phyloP scores from a whole-genome alignment of 1,140 invertebrate genomes.

The Lutraria rhynchaena region DNA sequence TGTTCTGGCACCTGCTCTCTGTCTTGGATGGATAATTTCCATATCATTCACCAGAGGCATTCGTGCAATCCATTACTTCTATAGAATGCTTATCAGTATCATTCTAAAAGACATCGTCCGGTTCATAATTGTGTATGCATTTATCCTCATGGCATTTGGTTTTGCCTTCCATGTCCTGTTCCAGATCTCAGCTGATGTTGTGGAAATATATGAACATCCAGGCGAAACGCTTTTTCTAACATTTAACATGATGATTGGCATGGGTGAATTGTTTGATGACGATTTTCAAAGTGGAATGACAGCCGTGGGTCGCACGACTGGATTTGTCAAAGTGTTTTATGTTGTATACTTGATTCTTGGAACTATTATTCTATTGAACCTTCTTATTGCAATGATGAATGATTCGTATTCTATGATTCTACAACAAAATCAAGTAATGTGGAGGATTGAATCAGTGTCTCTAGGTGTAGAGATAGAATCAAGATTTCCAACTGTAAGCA shows the following conservation, averaged over 20 bases:
- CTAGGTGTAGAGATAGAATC: slow-evolving; percentile 75
- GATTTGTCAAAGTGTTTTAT: slow-evolving; percentile 71
- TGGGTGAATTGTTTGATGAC: slow-evolving; percentile 72
- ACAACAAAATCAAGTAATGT: slow-evolving; percentile 63
- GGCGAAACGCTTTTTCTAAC: slow-evolving; percentile 71
- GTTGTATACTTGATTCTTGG: slow-evolving; percentile 74
- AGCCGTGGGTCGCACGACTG: slow-evolving; percentile 52
- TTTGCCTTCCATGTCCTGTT: slow-evolving; percentile 75
- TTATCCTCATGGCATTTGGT: slow-evolving; percentile 75
- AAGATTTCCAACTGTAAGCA: slow-evolving; percentile 55
- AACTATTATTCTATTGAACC: slow-evolving; percentile 76
- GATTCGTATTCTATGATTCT: slow-evolving; percentile 76
- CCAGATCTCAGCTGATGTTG: slow-evolving; percentile 62
- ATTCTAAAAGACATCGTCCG: slow-evolving; percentile 73
- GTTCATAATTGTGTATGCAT: slow-evolving; percentile 77
- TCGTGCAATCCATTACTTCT: slow-evolving; percentile 77
- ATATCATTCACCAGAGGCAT: slow-evolving; percentile 77
- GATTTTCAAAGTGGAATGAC: slow-evolving; percentile 57
- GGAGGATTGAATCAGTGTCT: slow-evolving; percentile 76
- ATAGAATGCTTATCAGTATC: slow-evolving; percentile 76
- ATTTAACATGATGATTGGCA: slow-evolving; percentile 77
- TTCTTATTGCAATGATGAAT: slow-evolving; percentile 81
- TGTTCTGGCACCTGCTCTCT: slow-evolving; percentile 68
- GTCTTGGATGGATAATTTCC: slow-evolving; percentile 76
- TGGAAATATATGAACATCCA: slow-evolving; percentile 58